Percentiles rank a stretch among this genome's conserved stretches.
Conservation (phyloP, 2,113 vertebrate species). For the Condylura cristata region DNA sequence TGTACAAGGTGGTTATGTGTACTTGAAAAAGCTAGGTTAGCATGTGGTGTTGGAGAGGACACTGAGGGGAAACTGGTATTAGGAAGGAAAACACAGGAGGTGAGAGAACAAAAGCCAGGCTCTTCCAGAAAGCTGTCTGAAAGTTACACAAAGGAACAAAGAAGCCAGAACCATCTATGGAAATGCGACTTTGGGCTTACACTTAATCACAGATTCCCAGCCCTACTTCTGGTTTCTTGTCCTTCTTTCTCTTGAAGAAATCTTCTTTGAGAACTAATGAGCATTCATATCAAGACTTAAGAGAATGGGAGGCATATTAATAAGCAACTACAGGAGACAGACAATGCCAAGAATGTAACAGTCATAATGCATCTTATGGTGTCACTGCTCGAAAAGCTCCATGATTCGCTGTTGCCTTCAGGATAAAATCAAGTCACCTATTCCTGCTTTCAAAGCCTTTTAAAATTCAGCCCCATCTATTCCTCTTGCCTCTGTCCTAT, state of each 20-base stretch:
- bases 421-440: neutral
- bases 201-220: neutral
- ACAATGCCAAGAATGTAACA: neutral
- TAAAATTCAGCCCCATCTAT: neutral
- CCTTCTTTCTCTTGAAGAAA: slow-evolving; percentile 24
- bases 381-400: neutral
- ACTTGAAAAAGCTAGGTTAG: neutral
- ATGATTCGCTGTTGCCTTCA: neutral
- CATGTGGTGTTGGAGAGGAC: neutral
- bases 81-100: neutral
- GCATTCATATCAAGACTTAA: neutral
- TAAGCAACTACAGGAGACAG: neutral
- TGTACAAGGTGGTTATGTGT: neutral
- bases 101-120: neutral
- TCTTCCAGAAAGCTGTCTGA: neutral
- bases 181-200: neutral
- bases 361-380: neutral
- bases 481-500: neutral
- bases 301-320: neutral
- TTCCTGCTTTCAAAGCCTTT: neutral
- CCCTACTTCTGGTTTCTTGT: neutral
- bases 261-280: slow-evolving; percentile 6
- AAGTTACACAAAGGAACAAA: neutral
- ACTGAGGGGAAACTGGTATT: neutral
- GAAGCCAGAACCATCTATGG: neutral